These are phyloP conservation scores for Fragum whitleyi DNA, from an alignment of 2,888 invertebrate species.

Conservation along the genomic window DNA sequence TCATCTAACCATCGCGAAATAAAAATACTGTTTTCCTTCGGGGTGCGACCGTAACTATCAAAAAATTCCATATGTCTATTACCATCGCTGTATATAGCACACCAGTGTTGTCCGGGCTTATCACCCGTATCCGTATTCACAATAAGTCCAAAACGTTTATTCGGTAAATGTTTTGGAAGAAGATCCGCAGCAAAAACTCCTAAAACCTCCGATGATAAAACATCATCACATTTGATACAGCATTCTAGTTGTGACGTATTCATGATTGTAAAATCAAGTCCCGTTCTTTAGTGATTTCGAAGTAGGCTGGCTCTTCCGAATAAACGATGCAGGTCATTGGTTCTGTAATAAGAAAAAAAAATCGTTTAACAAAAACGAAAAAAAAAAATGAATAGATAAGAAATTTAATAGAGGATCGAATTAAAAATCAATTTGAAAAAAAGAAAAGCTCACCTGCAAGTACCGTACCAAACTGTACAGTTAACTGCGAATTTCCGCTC, in stretches of 20 bases:
- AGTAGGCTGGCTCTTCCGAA: slow-evolving; percentile 23
- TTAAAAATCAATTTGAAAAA: neutral
- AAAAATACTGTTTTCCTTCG: slow-evolving; percentile 22
- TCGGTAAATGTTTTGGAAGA: slow-evolving; percentile 11
- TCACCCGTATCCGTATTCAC: slow-evolving; percentile 30
- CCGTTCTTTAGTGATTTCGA: slow-evolving; percentile 33
- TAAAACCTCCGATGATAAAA: slow-evolving; percentile 4
- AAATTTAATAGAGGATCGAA: too few species aligned
- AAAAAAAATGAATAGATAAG: neutral
- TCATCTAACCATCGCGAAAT: slow-evolving; percentile 13
- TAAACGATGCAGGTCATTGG: slow-evolving; percentile 40
- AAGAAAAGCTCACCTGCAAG: neutral
- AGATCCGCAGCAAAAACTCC: slow-evolving; percentile 31
- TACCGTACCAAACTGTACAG: neutral
- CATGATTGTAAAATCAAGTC: slow-evolving; percentile 28
- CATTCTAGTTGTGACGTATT: slow-evolving; percentile 36
- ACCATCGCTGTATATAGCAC: slow-evolving; percentile 17
- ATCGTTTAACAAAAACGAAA: neutral
- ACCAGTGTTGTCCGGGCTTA: slow-evolving; percentile 32
- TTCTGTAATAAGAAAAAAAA: slow-evolving; percentile 33
- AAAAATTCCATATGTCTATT: slow-evolving; percentile 30
- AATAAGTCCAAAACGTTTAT: slow-evolving; percentile 33
- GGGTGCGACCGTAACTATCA: slow-evolving; percentile 26
- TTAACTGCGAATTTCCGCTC: slow-evolving; percentile 17
- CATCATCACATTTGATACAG: slow-evolving; percentile 23